Base-by-base conservation (phyloP, 2,888 invertebrate species). In the Zygaena filipendulae region DNA sequence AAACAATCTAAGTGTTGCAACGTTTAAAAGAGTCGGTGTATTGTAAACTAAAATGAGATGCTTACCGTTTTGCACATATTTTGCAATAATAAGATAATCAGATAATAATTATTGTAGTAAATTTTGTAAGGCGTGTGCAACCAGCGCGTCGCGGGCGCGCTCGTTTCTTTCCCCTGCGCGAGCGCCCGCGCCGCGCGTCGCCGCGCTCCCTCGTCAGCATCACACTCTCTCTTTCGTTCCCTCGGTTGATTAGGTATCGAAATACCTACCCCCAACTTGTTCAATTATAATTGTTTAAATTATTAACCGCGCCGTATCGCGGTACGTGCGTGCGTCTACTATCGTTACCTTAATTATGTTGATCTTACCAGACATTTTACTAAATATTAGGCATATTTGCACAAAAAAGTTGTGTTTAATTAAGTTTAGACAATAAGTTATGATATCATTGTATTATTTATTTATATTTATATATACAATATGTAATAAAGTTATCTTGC, bases 341-440 rank as follows among this genome's bases (percentile, higher is more conserved):
- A n/a, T n/a, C n/a, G n/a, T n/a, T n/a, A n/a, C n/a, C n/a, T n/a
- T n/a, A n/a, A n/a, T n/a, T n/a, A n/a, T 53, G 59, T 74, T 77
- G 74, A 74, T 77, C 51, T 64, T 72, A 77, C 77, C 77, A 77
- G 70, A 68, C 56, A 52, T 67, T 74, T 58, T 69, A 64, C 59
- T 59, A 70, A 77, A 66, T 71, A 67, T 74, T 77, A 77, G 74
- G 74, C 75, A 74, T 77, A 77, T 75, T 79, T 79, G 81, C 81
- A 81, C 81, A 81, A 81, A 79, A 58, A 79, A 71, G 79, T 80
- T 81, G 74, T 79, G 80, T 79, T 79, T 70, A 75, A 71, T 75
- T 79, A 79, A 79, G 77, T 77, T 77, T 80, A 80, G 80, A 79
- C 81, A 80, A 79, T 80, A 80, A 80, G 75, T 77, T 79, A 69